Evolutionary conservation across 1,140 invertebrate species (phyloP).

Genomic region (Nebria ingens): DNA sequence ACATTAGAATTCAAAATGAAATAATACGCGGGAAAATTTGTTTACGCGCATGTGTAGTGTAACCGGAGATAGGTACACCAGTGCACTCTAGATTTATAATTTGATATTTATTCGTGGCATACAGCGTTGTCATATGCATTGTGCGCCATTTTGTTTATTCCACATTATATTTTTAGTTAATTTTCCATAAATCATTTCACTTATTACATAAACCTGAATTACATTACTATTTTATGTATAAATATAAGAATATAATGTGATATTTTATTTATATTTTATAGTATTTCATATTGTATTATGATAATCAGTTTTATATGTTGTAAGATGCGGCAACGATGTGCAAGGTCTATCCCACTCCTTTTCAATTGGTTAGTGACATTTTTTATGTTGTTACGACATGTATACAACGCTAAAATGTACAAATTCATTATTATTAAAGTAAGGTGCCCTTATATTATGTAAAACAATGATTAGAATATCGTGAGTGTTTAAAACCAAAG

Average conservation of each 20-base stretch:
- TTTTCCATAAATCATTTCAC: too few species aligned
- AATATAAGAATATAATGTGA: too few species aligned
- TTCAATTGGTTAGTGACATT: conserved; percentile 25
- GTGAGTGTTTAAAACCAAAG: conserved; percentile 8
- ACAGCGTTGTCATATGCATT: background rate
- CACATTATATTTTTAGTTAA: too few species aligned
- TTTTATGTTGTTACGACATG: conserved; percentile 28
- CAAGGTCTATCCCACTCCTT: conserved; percentile 23
- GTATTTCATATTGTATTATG: too few species aligned
- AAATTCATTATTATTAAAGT: conserved; percentile 25
- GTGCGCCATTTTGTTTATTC: background rate
- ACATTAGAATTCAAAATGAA: too few species aligned
- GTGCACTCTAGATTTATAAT: too few species aligned
- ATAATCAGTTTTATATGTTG: background rate
- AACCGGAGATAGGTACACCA: background rate
- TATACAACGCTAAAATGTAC: conserved; percentile 29
- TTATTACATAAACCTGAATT: too few species aligned
- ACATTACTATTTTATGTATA: too few species aligned
- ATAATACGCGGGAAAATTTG: background rate
- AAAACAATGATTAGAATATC: conserved; percentile 4
- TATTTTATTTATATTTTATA: background rate
- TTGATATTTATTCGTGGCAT: too few species aligned
- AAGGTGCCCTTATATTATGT: conserved; percentile 10
- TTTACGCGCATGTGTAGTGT: background rate
- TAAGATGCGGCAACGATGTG: background rate